phyloP scores from a whole-genome alignment of 2,888 invertebrate genomes.

The Mythimna albipuncta region DNA sequence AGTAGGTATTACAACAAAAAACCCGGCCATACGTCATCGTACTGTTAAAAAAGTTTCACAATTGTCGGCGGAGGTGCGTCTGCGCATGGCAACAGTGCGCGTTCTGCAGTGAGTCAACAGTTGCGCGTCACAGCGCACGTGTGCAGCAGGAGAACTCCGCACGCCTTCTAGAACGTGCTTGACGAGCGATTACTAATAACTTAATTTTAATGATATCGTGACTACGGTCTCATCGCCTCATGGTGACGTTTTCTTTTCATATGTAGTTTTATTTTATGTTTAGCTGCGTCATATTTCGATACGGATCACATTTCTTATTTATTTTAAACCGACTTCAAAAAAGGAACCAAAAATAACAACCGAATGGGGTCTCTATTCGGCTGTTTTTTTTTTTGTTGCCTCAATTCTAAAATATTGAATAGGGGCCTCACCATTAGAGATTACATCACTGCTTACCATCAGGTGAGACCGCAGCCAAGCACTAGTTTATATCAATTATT shows the following conservation, averaged over 20 bases:
- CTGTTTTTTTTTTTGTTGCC: no score
- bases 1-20: conserved; percentile 42
- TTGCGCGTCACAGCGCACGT: conserved; percentile 54
- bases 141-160: conserved; percentile 37
- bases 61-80: conserved; percentile 37
- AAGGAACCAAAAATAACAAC: no score
- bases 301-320: conserved; percentile 10
- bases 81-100: conserved; percentile 54
- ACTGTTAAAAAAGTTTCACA: conserved; percentile 45
- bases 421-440: no score
- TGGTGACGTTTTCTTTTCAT: conserved; percentile 43
- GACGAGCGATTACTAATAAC: conserved; percentile 30
- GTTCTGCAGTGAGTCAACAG: conserved; percentile 51
- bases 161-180: conserved; percentile 44
- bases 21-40: conserved; percentile 36
- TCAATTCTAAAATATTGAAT: no score
- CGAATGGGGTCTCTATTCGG: no score
- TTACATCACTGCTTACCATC: no score
- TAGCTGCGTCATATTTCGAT: neutral
- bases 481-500: no score
- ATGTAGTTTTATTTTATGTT: conserved; percentile 15
- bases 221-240: conserved; percentile 28
- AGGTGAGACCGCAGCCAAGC: no score
- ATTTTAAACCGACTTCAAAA: neutral
- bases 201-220: conserved; percentile 29